Evolutionary conservation across 2,113 vertebrate genomes (phyloP), one percentile per base, ranked within the genome.

Genomic region (Ciconia maguari): DNA sequence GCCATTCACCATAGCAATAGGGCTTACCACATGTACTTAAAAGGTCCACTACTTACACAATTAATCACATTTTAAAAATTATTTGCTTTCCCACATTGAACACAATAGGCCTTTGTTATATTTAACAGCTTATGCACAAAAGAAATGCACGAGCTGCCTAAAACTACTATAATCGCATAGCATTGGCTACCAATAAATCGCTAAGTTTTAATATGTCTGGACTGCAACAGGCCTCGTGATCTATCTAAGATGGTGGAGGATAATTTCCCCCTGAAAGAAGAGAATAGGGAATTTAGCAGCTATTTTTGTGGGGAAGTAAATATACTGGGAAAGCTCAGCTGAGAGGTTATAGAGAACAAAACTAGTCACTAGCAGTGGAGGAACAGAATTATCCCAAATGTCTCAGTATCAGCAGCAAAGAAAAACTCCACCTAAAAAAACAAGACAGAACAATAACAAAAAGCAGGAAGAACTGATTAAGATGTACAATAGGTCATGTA

Each of bases 71-170:
- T 98, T 94, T 93, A 5, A 88, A 98, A 98, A 96, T 95, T 21
- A 97, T 96, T 97, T 94, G 83, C 87, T 96, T 98, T 97, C 94
- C 97, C 97, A 97, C 93, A 96, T 97, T 96, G 92, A 91, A 94
- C 68, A 97, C 97, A 98, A 97, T 96, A 95, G 92, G 42, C 29
- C 82, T 98, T 97, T 98, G 96, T 97, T 97, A 91, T 95, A 96
- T 97, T 98, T 96, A 97, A 97, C 94, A 96, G 72, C 62, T 91
- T 86, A 82, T 5, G 38, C 87, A 49, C 90, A 94, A 89, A 96
- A 96, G 96, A 87, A 97, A 87, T 72, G 54, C 21, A 24, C 87
- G 95, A 80, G 96, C 88, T 80, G 60, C 91, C 91, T 97, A 96
- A 91, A 97, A 96, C n/a, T 91, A 51, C 90, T 93, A 66, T 86